Conservation (phyloP, 2,797 vertebrate species). For the Mastacembelus armatus region DNA sequence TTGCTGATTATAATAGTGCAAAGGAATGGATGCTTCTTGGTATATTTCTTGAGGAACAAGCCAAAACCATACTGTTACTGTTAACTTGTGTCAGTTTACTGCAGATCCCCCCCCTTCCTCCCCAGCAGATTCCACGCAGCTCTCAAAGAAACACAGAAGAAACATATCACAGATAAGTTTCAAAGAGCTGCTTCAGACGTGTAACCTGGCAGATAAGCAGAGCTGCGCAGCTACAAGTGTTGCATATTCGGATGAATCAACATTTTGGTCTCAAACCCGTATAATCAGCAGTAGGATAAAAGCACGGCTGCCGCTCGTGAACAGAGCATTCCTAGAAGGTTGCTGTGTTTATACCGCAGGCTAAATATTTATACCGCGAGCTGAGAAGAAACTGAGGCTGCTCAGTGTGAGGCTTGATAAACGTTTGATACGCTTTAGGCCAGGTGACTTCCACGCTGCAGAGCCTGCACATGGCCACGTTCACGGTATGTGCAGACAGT, state of each 20-base stretch:
- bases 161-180: not conserved
- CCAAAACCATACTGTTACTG: not conserved
- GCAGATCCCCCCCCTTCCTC: not conserved
- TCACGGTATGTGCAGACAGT: slow-evolving; percentile 33
- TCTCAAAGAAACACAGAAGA: not conserved
- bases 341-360: slow-evolving; percentile 64
- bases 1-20: not conserved
- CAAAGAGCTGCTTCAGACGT: not conserved
- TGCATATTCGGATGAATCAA: slow-evolving; percentile 14
- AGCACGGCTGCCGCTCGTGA: slow-evolving; percentile 20
- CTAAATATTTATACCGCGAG: slow-evolving; percentile 76
- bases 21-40: not conserved
- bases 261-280: slow-evolving; percentile 8
- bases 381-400: slow-evolving; percentile 49
- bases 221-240: not conserved
- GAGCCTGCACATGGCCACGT: slow-evolving; percentile 24
- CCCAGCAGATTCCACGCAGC: not conserved
- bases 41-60: too few species aligned
- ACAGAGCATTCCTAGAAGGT: slow-evolving; percentile 54
- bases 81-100: not conserved
- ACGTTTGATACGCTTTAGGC: slow-evolving; percentile 41
- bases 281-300: slow-evolving; percentile 54
- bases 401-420: slow-evolving; percentile 54
- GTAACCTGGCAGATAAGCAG: not conserved
- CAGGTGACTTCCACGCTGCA: slow-evolving; percentile 41